A percentile compares a stretch with the other conserved stretches of the same genome.
These are phyloP conservation scores for Magallana angulata DNA, from an alignment of 1,140 invertebrate genomes.

Conservation along the genomic window DNA sequence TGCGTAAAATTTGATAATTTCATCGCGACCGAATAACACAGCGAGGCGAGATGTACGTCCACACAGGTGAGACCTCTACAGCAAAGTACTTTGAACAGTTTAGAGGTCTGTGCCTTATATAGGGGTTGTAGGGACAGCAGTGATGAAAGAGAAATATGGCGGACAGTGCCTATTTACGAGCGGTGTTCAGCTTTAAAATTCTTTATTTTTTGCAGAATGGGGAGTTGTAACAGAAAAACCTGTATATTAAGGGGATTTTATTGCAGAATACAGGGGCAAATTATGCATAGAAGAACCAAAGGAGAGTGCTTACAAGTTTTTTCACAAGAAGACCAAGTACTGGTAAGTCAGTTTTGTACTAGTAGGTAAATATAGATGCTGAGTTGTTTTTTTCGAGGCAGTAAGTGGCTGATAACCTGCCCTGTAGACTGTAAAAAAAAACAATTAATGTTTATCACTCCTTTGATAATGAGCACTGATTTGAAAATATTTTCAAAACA, in stretches of 20 bases:
- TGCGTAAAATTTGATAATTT: too few relatives aligned
- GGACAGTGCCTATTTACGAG: too few relatives aligned
- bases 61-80: too few relatives aligned
- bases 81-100: too few relatives aligned
- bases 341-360: neutral
- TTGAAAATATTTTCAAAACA: neutral
- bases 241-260: neutral
- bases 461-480: neutral
- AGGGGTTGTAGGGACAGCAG: too few relatives aligned
- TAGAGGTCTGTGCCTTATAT: too few relatives aligned
- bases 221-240: neutral
- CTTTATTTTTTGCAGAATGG: conserved; percentile 6
- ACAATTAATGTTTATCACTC: neutral
- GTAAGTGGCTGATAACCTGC: neutral
- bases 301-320: neutral
- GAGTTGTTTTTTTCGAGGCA: neutral
- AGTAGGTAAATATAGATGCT: neutral
- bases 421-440: neutral
- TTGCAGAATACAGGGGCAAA: conserved; percentile 9
- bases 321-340: neutral
- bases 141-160: too few relatives aligned
- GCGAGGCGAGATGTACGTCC: too few relatives aligned
- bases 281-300: neutral
- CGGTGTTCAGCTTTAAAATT: neutral
- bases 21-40: too few relatives aligned